These are phyloP conservation scores for Thymallus thymallus DNA, from an alignment of 2,113 vertebrate species.

Conservation along the genomic window DNA sequence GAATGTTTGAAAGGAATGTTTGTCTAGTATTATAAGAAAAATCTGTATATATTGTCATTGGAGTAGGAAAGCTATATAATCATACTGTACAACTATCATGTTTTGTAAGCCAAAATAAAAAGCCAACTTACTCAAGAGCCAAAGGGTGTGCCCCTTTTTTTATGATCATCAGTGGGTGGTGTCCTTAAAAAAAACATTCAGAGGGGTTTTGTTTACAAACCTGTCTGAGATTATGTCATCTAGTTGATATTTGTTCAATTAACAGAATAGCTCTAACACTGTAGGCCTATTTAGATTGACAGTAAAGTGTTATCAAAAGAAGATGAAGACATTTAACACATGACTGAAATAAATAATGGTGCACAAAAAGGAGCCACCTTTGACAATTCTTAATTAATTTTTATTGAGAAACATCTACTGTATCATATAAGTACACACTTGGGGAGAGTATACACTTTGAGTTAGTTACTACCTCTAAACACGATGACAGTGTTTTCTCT, in stretches of 20 bases:
- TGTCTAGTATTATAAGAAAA: neutral
- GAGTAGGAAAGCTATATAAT: neutral
- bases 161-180: neutral
- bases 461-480: constrained; percentile 43
- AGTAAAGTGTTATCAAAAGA: neutral
- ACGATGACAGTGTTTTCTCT: constrained; percentile 40
- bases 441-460: constrained; percentile 40
- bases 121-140: constrained; percentile 34
- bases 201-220: too few species aligned
- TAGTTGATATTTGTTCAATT: too few species aligned
- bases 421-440: constrained; percentile 44
- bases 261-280: too few species aligned
- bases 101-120: constrained; percentile 40
- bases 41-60: constrained; percentile 9
- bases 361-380: constrained; percentile 11
- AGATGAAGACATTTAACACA: neutral
- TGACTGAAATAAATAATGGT: constrained; percentile 7
- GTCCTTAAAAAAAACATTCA: too few species aligned
- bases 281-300: too few species aligned
- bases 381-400: constrained; percentile 48
- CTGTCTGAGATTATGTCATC: too few species aligned
- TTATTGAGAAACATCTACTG: constrained; percentile 50
- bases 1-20: too few species aligned
- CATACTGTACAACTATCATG: constrained; percentile 12
- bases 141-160: constrained; percentile 14